Conservation (phyloP, 2,888 invertebrate genomes). For the Zhuqinia jingwanae region DNA sequence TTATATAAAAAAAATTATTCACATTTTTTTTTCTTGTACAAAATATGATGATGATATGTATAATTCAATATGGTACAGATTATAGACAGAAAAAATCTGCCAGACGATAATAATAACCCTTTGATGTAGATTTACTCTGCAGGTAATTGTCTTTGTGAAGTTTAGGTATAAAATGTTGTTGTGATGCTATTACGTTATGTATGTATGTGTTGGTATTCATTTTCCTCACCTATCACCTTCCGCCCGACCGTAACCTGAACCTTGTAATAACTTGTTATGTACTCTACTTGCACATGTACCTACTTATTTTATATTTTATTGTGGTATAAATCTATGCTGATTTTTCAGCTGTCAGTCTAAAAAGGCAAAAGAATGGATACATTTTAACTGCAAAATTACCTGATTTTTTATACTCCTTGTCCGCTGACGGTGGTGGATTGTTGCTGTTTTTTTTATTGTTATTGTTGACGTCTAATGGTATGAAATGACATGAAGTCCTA, state of each 20-base stretch:
- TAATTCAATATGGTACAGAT: too few species aligned
- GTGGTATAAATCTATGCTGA: slow-evolving; percentile 27
- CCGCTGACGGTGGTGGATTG: slow-evolving; percentile 1
- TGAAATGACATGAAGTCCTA: slow-evolving; percentile 37
- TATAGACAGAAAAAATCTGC: too few species aligned
- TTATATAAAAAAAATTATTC: too few species aligned
- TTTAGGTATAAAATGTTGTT: too few species aligned
- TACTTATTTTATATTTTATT: too few species aligned
- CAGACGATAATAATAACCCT: too few species aligned
- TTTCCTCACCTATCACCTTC: slow-evolving; percentile 64
- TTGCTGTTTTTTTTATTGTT: neutral
- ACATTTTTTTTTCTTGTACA: too few species aligned
- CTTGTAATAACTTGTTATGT: slow-evolving; percentile 9
- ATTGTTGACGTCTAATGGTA: neutral
- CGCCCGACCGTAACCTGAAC: slow-evolving; percentile 61
- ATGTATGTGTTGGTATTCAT: too few species aligned
- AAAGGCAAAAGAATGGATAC: slow-evolving; percentile 48
- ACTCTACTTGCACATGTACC: neutral
- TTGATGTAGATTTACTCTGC: too few species aligned
- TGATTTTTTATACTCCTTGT: slow-evolving; percentile 20
- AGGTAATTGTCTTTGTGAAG: too few species aligned
- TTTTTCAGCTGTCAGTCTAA: slow-evolving; percentile 50
- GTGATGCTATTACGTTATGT: too few species aligned
- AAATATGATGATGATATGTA: too few species aligned
- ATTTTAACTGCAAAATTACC: slow-evolving; percentile 50